Conservation (phyloP, 1,140 invertebrate genomes). For the Drosophila obscura region DNA sequence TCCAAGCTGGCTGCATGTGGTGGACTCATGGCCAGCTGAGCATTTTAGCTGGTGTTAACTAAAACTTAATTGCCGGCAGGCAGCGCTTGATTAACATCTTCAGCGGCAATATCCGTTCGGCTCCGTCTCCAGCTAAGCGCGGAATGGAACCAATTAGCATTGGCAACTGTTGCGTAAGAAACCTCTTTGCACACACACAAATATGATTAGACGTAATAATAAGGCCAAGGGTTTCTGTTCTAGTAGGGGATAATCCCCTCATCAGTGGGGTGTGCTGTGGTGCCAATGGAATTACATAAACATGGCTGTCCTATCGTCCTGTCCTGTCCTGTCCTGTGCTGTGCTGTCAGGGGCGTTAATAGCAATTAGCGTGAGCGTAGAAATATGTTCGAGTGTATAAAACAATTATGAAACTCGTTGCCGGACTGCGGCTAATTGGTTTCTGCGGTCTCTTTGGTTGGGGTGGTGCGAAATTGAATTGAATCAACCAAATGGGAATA, state of each 20-base stretch:
- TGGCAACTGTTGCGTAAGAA: constrained; percentile 36
- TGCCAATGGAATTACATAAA: constrained; percentile 48
- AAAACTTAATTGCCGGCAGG: constrained; percentile 52
- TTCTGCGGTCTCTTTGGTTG: constrained; percentile 42
- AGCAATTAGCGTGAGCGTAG: constrained; percentile 61
- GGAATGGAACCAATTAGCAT: constrained; percentile 54
- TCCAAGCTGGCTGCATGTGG: constrained; percentile 10
- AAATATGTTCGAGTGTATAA: constrained; percentile 52
- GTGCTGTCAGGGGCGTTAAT: constrained; percentile 67
- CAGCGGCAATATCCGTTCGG: not conserved
- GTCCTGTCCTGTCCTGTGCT: too few species aligned
- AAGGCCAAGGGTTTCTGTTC: constrained; percentile 56
- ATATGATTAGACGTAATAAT: constrained; percentile 64
- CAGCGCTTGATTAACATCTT: constrained; percentile 43
- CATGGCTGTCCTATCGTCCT: constrained; percentile 23
- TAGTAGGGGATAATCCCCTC: constrained; percentile 15
- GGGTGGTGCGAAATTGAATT: constrained; percentile 54
- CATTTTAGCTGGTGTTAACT: constrained; percentile 43
- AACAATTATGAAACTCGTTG: constrained; percentile 68
- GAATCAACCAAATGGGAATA: constrained; percentile 62
- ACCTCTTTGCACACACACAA: constrained; percentile 29
- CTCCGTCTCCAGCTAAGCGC: not conserved
- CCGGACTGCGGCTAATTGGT: constrained; percentile 67
- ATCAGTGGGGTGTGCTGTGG: too few species aligned
- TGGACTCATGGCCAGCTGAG: constrained; percentile 16